Base-by-base conservation (phyloP, 2,888 invertebrate species). In the Chrysodeixis includens region DNA sequence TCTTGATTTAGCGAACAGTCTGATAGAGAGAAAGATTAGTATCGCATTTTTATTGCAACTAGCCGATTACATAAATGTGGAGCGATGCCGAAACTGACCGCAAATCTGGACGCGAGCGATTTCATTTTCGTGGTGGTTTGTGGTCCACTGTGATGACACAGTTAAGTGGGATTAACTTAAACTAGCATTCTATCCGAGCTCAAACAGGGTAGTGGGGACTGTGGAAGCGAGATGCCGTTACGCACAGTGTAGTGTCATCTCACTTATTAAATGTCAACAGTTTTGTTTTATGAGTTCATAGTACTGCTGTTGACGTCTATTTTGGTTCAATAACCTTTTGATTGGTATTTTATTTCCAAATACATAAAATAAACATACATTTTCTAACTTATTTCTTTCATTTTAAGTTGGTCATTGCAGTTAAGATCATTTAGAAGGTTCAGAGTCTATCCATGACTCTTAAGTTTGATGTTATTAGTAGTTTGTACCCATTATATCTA, bases 81-180 rank as follows among this genome's bases (percentile, higher is more conserved):
- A 18, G 8, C 54, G 65, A 67, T 74, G 65, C 63, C 56, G 73
- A 76, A 76, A 78, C 56, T 58, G 59, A 78, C 76, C 76, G 66
- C 78, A 78, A 62, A 62, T 55, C 55, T 63, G 66, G 63, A 35
- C 44, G 61, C 58, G 62, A 73, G 73, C 58, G 58, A 59, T 64
- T 73, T 59, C 68, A 62, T 62, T 64, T 72, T 44, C 46, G 58
- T 44, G 66, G 44, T 53, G 40, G 18, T 18, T 56, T 70, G 74
- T 58, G 74, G 74, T 64, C n/a, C 22, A 59, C 49, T 60, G 62
- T 66, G 22, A 8, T 40, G 51, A 26, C 59, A 40, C 59, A 40
- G 12, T 22, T 53, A 52, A 57, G 53, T 60, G 63, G 52, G 32
- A 57, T 14, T 51, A 30, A 26, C 26, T 26, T 26, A 26, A 26